phyloP scores from a whole-genome alignment of 2,797 vertebrate genomes.

The Clarias pachynema region DNA sequence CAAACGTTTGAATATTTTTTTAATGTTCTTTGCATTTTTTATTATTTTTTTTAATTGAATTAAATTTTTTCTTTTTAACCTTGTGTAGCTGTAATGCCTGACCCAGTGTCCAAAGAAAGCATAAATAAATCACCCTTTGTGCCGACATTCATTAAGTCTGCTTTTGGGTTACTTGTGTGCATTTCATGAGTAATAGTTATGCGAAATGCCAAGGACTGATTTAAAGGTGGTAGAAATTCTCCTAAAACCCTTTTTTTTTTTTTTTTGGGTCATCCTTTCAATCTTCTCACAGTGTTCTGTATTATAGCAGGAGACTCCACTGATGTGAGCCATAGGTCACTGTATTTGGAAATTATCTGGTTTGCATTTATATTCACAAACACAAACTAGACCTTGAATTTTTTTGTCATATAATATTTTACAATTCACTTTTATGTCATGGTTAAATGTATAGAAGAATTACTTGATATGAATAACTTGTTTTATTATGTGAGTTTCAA shows the following conservation, averaged over 20 bases:
- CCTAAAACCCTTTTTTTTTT: not conserved
- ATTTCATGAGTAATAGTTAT: conserved; percentile 24
- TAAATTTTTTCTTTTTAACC: not conserved
- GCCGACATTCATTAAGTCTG: conserved; percentile 30
- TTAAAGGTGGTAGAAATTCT: conserved; percentile 2
- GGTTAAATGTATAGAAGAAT: not conserved
- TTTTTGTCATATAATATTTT: not conserved
- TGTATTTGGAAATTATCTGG: no score
- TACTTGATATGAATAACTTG: not conserved
- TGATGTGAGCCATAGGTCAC: conserved; percentile 26
- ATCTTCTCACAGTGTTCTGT: conserved; percentile 17
- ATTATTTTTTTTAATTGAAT: not conserved
- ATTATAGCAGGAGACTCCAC: conserved; percentile 13
- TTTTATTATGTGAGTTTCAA: not conserved
- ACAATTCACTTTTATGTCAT: not conserved
- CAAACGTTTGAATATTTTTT: conserved; percentile 9
- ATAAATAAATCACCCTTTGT: conserved; percentile 41
- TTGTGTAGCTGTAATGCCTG: conserved; percentile 21
- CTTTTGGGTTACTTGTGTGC: conserved; percentile 14
- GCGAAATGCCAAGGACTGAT: conserved; percentile 22
- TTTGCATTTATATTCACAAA: no score
- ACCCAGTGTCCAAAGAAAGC: conserved; percentile 22
- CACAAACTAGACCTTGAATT: not conserved
- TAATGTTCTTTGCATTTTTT: conserved; percentile 8
- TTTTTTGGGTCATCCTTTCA: conserved; percentile 17